These are phyloP conservation scores for Squalus acanthias DNA, from an alignment of 2,797 vertebrate species.

Conservation along the genomic window DNA sequence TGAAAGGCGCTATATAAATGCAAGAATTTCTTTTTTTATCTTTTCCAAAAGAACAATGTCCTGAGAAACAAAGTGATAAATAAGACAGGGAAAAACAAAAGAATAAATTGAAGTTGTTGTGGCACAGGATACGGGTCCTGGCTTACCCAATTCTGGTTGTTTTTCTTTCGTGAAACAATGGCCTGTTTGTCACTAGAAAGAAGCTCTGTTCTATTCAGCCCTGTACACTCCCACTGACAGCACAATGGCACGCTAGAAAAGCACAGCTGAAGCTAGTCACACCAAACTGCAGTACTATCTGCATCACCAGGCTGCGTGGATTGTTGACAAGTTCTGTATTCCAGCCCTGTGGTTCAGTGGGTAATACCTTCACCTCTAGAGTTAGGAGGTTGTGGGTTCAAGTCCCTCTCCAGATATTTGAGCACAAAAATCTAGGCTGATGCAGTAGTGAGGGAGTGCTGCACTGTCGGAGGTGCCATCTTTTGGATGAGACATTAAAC, in stretches of 20 bases:
- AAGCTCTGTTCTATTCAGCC: background rate
- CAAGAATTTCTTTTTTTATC: background rate
- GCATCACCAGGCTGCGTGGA: background rate
- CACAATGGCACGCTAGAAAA: background rate
- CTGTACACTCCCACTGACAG: background rate
- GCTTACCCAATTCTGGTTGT: background rate
- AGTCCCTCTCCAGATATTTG: too few relatives aligned
- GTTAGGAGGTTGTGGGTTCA: too few relatives aligned
- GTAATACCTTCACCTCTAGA: too few relatives aligned
- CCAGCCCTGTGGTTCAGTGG: background rate
- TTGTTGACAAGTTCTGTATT: background rate
- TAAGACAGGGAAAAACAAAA: background rate
- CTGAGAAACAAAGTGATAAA: background rate
- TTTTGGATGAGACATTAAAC: too few relatives aligned
- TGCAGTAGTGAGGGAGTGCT: too few relatives aligned
- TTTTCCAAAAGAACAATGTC: background rate
- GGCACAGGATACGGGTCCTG: background rate
- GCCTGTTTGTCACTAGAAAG: background rate
- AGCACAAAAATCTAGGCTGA: too few relatives aligned
- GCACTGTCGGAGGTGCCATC: too few relatives aligned
- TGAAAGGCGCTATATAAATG: background rate
- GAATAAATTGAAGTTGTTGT: background rate
- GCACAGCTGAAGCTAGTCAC: background rate
- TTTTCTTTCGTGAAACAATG: background rate
- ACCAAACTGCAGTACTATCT: background rate